Evolutionary conservation across 30 jellyfish, hydroid and myxozoan species (phyloP).

Genomic region (Aurelia sp.): DNA sequence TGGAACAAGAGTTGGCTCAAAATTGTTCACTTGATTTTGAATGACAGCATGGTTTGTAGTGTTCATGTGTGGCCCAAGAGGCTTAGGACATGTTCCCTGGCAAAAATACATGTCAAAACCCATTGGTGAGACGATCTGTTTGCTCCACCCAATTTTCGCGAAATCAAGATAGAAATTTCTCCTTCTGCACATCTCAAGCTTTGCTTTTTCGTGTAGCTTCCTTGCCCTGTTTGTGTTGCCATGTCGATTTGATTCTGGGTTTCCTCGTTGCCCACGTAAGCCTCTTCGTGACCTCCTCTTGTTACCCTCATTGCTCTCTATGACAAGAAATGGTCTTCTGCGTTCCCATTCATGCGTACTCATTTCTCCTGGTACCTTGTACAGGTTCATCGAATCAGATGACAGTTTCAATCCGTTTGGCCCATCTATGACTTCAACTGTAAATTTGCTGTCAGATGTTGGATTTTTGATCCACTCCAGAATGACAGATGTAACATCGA

Average conservation of each 20-base stretch:
- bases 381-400: background rate
- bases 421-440: slow-evolving; percentile 5
- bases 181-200: slow-evolving; percentile 82
- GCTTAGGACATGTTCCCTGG: slow-evolving; percentile 92
- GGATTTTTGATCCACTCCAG: slow-evolving; percentile 50
- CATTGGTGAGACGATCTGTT: slow-evolving; percentile 83
- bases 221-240: slow-evolving; percentile 60
- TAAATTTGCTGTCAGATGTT: slow-evolving; percentile 7
- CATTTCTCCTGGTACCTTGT: background rate
- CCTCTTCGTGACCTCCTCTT: slow-evolving; percentile 38
- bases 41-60: slow-evolving; percentile 96
- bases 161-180: slow-evolving; percentile 78
- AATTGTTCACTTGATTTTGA: slow-evolving; percentile 86
- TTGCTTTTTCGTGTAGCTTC: slow-evolving; percentile 76
- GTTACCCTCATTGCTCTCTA: slow-evolving; percentile 60
- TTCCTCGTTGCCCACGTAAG: slow-evolving; percentile 11
- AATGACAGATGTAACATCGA: slow-evolving; percentile 66
- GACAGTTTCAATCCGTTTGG: background rate
- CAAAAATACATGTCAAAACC: slow-evolving; percentile 87
- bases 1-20: slow-evolving; percentile 80
- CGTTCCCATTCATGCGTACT: slow-evolving; percentile 73
- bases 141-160: slow-evolving; percentile 84
- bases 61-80: slow-evolving; percentile 90
- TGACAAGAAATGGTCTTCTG: slow-evolving; percentile 80
- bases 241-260: slow-evolving; percentile 31